Evolutionary conservation across 2,113 vertebrate species (phyloP).

Genomic region (Halichoeres trimaculatus): DNA sequence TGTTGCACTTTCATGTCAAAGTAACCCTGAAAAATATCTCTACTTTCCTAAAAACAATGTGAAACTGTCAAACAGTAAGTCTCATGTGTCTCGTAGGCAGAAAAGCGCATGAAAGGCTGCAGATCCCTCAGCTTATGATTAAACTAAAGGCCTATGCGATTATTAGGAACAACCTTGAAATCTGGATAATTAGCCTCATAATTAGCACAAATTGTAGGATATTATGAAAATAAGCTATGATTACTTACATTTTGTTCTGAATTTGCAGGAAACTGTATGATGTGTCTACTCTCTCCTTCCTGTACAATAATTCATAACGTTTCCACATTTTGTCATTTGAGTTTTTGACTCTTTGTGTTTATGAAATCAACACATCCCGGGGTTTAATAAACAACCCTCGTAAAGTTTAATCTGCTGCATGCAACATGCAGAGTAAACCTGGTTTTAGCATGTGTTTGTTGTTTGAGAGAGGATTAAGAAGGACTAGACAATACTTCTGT

Average conservation of each 20-base stretch:
- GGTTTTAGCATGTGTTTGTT: conserved; percentile 47
- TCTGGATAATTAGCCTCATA: conserved; percentile 51
- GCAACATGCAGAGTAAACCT: conserved; percentile 44
- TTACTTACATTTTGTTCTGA: neutral
- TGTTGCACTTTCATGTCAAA: neutral
- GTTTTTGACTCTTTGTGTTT: neutral
- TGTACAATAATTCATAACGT: neutral
- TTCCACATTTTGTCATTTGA: neutral
- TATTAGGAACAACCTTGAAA: conserved; percentile 54
- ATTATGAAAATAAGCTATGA: conserved; percentile 3
- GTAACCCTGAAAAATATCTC: neutral
- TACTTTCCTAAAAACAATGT: neutral
- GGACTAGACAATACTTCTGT: conserved; percentile 80
- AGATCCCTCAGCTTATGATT: conserved; percentile 45
- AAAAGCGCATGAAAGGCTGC: conserved; percentile 31
- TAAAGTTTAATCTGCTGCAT: conserved; percentile 39
- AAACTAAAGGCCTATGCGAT: conserved; percentile 50
- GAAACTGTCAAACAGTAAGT: neutral
- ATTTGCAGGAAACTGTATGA: neutral
- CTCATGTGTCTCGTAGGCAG: neutral
- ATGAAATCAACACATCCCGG: conserved; percentile 22
- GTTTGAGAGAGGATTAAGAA: conserved; percentile 60
- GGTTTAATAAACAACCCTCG: conserved; percentile 11
- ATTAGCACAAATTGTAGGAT: conserved; percentile 40
- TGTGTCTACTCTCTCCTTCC: neutral